Evolutionary conservation across 2,888 invertebrate species (phyloP), one percentile per base, ranked within the genome.

Genomic region (Tenthredo amoena): DNA sequence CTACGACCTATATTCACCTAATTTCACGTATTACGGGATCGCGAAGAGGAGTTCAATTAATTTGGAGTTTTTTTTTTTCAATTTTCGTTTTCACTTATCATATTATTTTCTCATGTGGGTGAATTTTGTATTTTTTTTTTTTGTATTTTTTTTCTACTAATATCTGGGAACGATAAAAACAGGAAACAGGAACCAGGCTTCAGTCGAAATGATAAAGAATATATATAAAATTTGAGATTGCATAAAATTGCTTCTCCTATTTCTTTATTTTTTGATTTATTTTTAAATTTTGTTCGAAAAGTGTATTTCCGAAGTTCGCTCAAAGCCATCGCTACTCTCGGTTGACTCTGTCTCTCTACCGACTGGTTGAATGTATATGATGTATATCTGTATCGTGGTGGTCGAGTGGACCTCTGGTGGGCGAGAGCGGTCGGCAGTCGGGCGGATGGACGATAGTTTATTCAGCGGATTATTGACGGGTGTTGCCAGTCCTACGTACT

Each of bases 381-480:
- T 47, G 76, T 76, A 76, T 71, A 37, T 83, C n/a, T 47, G 58
- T 50, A 55, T 31, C 88, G 89, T 88, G 88, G 88, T 88, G 88
- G 88, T 88, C 88, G 89, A 90, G 89, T 89, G 88, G 90, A 90
- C 88, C 87, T 83, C 83, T 89, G 91, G 89, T 89, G 89, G 89
- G 90, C 88, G 89, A 62, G 47, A 47, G 31, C 72, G 72, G 72
- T 84, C 40, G 90, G 90, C 72, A 68, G 86, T 65, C 50, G 91
- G 92, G 91, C 90, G 91, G 90, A 89, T 89, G 91, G 89, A 90
- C 92, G 92, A 92, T 93, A 92, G 93, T 93, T 93, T 93, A 93
- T 93, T 93, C 93, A 92, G 91, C 90, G 92, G 93, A 93, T 93
- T 93, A 93, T 93, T 92, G 93, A 93, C 93, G 93, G 91, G 90